Evolutionary conservation across 2,888 invertebrate genomes (phyloP).

Genomic region (Trissolcus japonicus): DNA sequence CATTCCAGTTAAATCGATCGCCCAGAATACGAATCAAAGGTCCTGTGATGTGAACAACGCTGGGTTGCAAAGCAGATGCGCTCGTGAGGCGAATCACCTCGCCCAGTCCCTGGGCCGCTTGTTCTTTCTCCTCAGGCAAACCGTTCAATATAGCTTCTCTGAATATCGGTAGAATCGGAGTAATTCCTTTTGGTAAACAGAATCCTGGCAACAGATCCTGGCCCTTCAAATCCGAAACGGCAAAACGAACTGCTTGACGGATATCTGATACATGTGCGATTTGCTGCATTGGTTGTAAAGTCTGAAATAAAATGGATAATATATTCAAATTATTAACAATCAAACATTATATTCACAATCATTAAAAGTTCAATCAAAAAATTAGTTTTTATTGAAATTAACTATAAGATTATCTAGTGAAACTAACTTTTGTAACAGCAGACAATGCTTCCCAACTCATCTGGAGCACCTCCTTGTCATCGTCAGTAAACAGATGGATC

Average conservation of each 20-base stretch:
- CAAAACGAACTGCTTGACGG: conserved; percentile 93
- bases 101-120: conserved; percentile 91
- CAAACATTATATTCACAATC: not conserved
- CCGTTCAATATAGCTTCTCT: conserved; percentile 97
- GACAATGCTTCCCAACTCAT: conserved; percentile 94
- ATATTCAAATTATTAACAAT: not conserved
- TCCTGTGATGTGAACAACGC: conserved; percentile 97
- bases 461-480: conserved; percentile 87
- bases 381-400: too few relatives aligned
- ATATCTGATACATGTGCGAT: conserved; percentile 92
- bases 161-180: conserved; percentile 95
- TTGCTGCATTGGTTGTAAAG: conserved; percentile 89
- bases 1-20: conserved; percentile 94
- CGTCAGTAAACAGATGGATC: conserved; percentile 89
- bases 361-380: too few relatives aligned
- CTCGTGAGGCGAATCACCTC: conserved; percentile 90
- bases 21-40: conserved; percentile 98
- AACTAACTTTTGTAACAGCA: conserved; percentile 86
- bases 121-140: conserved; percentile 95
- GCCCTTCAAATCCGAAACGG: conserved; percentile 89
- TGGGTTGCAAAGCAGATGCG: conserved; percentile 92
- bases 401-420: too few relatives aligned
- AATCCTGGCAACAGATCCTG: conserved; percentile 91
- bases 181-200: conserved; percentile 94
- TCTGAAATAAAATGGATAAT: conserved; percentile 75